phyloP scores from a whole-genome alignment of 2,888 invertebrate genomes.

The Quadroppia sp. region DNA sequence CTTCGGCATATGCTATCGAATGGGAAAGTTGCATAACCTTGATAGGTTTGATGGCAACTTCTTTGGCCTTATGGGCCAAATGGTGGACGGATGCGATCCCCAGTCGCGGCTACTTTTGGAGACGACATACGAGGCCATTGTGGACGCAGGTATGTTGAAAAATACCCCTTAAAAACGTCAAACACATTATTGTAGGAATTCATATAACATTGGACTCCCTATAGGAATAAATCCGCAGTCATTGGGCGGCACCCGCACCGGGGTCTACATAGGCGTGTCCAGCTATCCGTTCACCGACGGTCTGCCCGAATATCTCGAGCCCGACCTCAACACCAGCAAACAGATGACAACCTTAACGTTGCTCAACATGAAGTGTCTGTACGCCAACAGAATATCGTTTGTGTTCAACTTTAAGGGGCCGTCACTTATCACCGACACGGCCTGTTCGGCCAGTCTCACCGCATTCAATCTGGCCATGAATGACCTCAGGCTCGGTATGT shows the following conservation, averaged over 20 bases:
- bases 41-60: neutral
- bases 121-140: constrained; percentile 53
- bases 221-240: constrained; percentile 58
- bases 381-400: constrained; percentile 86
- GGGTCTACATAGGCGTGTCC: constrained; percentile 91
- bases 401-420: constrained; percentile 81
- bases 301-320: constrained; percentile 64
- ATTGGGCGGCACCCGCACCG: constrained; percentile 78
- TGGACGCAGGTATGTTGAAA: constrained; percentile 51
- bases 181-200: neutral
- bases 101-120: constrained; percentile 54
- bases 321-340: constrained; percentile 55
- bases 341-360: too few relatives aligned
- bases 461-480: constrained; percentile 79
- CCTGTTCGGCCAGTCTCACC: constrained; percentile 89
- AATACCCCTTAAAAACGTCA: neutral
- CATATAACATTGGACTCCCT: neutral
- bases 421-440: constrained; percentile 91
- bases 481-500: constrained; percentile 66
- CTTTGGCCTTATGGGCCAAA: neutral
- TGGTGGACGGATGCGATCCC: constrained; percentile 33
- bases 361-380: constrained; percentile 80
- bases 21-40: constrained; percentile 57
- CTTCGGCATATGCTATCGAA: too few relatives aligned
- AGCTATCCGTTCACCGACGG: constrained; percentile 80